A percentile compares a stretch with the other conserved stretches of the same genome.
Evolutionary conservation across 2,888 invertebrate genomes (phyloP).

Genomic region (Merodon equestris): DNA sequence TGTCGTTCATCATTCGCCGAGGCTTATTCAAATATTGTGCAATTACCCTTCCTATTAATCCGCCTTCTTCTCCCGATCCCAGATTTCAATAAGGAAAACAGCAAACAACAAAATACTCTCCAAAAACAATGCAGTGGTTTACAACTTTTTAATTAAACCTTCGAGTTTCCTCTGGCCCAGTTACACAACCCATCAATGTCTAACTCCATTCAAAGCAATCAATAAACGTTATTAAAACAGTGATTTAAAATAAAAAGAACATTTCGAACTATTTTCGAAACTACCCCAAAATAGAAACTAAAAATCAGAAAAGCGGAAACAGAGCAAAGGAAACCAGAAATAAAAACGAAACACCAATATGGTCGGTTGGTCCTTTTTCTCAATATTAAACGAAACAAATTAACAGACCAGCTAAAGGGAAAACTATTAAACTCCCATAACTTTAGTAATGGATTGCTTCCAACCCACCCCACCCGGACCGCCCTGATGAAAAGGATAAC

Average conservation of each 20-base stretch:
- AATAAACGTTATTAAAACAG: conserved; percentile 28
- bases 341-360: background rate
- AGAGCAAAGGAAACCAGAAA: too few relatives aligned
- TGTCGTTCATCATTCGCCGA: too few relatives aligned
- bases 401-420: conserved; percentile 31
- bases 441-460: background rate
- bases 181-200: conserved; percentile 21
- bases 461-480: too few relatives aligned
- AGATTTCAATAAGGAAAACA: too few relatives aligned
- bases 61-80: background rate
- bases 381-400: conserved; percentile 48
- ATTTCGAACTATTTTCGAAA: conserved; percentile 19
- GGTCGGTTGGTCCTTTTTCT: conserved; percentile 11
- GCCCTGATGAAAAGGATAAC: too few relatives aligned
- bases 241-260: conserved; percentile 9
- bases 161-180: conserved; percentile 21
- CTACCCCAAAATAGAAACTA: conserved; percentile 23
- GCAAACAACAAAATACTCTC: background rate
- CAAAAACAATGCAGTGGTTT: conserved; percentile 22
- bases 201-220: conserved; percentile 13
- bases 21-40: too few relatives aligned
- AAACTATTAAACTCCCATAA: conserved; percentile 46
- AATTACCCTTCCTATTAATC: background rate
- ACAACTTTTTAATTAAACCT: conserved; percentile 54
- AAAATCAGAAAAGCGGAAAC: background rate